These are phyloP conservation scores for Halesus radiatus DNA, from an alignment of 1,140 invertebrate genomes.

Conservation along the genomic window DNA sequence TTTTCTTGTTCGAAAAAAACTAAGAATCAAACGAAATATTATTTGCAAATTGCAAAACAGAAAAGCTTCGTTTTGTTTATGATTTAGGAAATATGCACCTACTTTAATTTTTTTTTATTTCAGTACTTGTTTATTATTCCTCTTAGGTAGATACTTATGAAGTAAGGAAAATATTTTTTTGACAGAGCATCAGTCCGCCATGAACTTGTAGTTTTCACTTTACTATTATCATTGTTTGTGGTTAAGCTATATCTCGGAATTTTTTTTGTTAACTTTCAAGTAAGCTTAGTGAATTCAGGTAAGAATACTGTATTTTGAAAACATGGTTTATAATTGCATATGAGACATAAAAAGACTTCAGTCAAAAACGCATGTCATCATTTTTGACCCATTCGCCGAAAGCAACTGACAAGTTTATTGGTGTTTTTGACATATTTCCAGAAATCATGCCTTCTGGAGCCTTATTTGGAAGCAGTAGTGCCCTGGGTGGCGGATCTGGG, in stretches of 20 bases:
- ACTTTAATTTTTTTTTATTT: too few relatives aligned
- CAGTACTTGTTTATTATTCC: too few relatives aligned
- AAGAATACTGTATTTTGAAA: not conserved
- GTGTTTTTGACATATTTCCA: conserved; percentile 36
- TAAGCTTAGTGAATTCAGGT: not conserved
- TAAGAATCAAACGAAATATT: too few relatives aligned
- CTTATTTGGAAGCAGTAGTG: conserved; percentile 80
- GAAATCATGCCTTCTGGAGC: conserved; percentile 75
- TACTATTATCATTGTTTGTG: conserved; percentile 48
- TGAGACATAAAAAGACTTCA: not conserved
- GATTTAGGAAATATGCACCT: too few relatives aligned
- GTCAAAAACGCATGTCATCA: conserved; percentile 16
- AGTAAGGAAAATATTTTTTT: conserved; percentile 12
- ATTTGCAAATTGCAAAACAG: too few relatives aligned
- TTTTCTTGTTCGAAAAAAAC: too few relatives aligned
- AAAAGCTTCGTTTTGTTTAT: too few relatives aligned
- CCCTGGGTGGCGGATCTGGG: conserved; percentile 83
- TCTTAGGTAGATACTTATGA: not conserved
- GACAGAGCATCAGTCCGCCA: conserved; percentile 18
- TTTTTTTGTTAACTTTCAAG: conserved; percentile 33
- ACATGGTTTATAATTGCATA: not conserved
- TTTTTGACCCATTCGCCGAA: conserved; percentile 22
- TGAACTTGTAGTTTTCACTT: conserved; percentile 51
- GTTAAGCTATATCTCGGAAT: conserved; percentile 19
- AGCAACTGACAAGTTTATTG: not conserved